These are phyloP conservation scores for Sinotaia quadrata DNA, from an alignment of 2,888 invertebrate species.

Conservation along the genomic window DNA sequence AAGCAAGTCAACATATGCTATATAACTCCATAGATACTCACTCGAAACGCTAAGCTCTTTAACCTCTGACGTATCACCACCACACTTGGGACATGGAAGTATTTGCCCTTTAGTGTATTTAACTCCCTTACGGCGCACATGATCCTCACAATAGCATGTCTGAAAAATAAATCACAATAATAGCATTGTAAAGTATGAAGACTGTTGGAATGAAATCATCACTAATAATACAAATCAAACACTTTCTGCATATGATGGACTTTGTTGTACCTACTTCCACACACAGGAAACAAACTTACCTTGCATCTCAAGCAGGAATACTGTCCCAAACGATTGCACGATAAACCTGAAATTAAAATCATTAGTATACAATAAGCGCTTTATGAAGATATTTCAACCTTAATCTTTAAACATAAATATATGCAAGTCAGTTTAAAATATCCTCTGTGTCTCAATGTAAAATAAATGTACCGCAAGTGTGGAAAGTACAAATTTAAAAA, in stretches of 20 bases:
- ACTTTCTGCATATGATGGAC: neutral
- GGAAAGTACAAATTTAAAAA: too few relatives aligned
- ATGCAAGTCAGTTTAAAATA: too few relatives aligned
- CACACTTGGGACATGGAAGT: slow-evolving; percentile 95
- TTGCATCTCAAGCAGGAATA: slow-evolving; percentile 96
- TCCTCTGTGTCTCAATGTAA: too few relatives aligned
- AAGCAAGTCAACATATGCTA: neutral
- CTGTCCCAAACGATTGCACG: slow-evolving; percentile 94
- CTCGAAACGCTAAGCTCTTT: slow-evolving; percentile 97
- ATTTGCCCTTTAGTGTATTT: slow-evolving; percentile 88
- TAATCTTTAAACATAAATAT: too few relatives aligned
- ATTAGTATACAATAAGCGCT: too few relatives aligned
- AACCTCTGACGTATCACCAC: slow-evolving; percentile 92
- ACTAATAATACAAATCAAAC: neutral
- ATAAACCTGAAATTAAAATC: slow-evolving; percentile 85
- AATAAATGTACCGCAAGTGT: too few relatives aligned
- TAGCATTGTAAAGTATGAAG: neutral
- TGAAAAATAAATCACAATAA: slow-evolving; percentile 39
- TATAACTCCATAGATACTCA: slow-evolving; percentile 72
- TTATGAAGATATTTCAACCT: too few relatives aligned
- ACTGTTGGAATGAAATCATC: neutral
- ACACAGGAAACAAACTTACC: slow-evolving; percentile 56
- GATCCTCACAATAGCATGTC: slow-evolving; percentile 96
- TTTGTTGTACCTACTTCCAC: neutral
- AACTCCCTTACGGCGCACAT: slow-evolving; percentile 91